Conservation (phyloP, 2,888 invertebrate genomes). For the Lasioglossum lativentre region DNA sequence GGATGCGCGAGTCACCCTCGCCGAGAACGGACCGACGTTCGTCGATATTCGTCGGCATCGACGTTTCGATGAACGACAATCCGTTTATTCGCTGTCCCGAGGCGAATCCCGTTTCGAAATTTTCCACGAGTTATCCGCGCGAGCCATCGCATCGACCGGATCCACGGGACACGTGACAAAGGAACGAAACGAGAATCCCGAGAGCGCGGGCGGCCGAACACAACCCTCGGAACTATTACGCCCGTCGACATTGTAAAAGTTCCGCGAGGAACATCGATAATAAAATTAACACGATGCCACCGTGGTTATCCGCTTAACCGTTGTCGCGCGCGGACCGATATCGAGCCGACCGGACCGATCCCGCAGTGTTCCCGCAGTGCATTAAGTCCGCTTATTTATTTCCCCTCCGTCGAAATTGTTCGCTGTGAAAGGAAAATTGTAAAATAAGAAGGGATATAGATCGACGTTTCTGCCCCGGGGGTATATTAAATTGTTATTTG, state of each 20-base stretch:
- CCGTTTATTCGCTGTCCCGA: constrained; percentile 53
- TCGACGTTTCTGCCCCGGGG: not conserved
- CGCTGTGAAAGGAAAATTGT: not conserved
- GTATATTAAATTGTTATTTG: not conserved
- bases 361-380: not conserved
- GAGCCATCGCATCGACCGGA: constrained; percentile 16
- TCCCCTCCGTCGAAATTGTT: not conserved
- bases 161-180: constrained; percentile 28
- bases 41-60: constrained; percentile 48
- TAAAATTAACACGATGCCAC: constrained; percentile 43
- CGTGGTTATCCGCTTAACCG: not conserved
- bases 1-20: not conserved
- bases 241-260: constrained; percentile 46
- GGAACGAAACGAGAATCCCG: constrained; percentile 24
- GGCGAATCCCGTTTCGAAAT: constrained; percentile 44
- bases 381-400: constrained; percentile 2
- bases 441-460: not conserved
- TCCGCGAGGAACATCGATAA: constrained; percentile 40
- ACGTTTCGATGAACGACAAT: constrained; percentile 53
- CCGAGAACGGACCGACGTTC: not conserved
- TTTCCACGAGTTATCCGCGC: constrained; percentile 42
- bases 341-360: constrained; percentile 1
- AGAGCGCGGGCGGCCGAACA: constrained; percentile 15
- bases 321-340: constrained; percentile 10
- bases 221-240: constrained; percentile 37